Evolutionary conservation across 2,888 invertebrate genomes (phyloP).

Genomic region (Latrodectus elegans): DNA sequence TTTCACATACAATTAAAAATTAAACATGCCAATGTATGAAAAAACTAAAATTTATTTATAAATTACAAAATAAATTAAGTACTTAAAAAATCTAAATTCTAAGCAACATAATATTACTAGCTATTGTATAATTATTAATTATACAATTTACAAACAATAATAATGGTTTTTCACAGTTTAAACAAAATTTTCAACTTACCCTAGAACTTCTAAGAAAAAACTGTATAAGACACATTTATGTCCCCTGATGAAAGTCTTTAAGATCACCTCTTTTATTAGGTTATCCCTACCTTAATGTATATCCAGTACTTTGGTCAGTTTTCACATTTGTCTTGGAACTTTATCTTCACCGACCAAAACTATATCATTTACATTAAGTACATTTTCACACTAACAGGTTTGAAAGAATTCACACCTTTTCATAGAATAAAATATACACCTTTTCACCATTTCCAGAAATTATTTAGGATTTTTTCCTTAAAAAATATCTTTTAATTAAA

Average conservation of each 20-base stretch:
- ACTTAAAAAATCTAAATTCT: too few relatives aligned
- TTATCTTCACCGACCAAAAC: conserved; percentile 7
- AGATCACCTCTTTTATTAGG: not conserved
- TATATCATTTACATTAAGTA: conserved; percentile 24
- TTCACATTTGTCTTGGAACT: not conserved
- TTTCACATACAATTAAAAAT: too few relatives aligned
- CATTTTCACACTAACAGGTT: not conserved
- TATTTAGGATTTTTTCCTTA: not conserved
- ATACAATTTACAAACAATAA: too few relatives aligned
- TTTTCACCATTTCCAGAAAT: conserved; percentile 5
- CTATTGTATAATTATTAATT: too few relatives aligned
- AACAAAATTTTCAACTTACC: too few relatives aligned
- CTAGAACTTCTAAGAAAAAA: not conserved
- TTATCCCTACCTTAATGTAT: not conserved
- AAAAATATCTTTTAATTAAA: conserved; percentile 11
- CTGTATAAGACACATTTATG: not conserved
- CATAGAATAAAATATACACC: not conserved
- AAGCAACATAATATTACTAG: too few relatives aligned
- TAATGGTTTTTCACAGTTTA: too few relatives aligned
- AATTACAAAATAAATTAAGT: too few relatives aligned
- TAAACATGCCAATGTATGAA: too few relatives aligned
- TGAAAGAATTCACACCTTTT: not conserved
- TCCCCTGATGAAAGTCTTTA: not conserved
- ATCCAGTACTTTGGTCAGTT: not conserved
- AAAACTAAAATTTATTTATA: too few relatives aligned